Evolutionary conservation across 2,888 invertebrate species (phyloP), one percentile per base, ranked within the genome.

Genomic region (Athrips mouffetella): DNA sequence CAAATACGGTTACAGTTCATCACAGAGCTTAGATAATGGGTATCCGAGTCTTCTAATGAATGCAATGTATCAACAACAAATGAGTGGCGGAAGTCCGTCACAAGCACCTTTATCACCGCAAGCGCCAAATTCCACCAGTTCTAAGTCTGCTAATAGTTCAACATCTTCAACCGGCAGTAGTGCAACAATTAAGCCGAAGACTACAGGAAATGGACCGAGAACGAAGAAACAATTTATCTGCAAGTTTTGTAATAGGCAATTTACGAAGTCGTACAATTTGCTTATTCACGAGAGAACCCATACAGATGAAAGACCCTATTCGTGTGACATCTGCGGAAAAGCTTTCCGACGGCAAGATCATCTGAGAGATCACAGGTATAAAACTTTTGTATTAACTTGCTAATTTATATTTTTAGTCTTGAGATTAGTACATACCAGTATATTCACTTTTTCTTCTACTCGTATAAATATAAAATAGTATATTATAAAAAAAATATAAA

Each of bases 191-290:
- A 88, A 89, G 68, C 86, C 82, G 57, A 89, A 89, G 63, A 78
- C 85, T 3, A 61, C 80, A 45, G 71, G 78, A 51, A 80, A 93
- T 56, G 95, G 94, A 2, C 94, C 96, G 23, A 90, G 98, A 56
- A 97, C 97, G 27, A 98, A 98, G 87, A 98, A 98, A 80, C 98
- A 98, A 81, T 99, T 98, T 84, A 98, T 99, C 71, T 99, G 99
- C 90, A 97, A 97, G 86, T 99, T 96, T 88, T 99, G 99, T 82
- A 96, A 96, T 78, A 91, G 99, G 45, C 97, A 98, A 76, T 99
- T 99, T 82, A 98, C 98, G 57, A 99, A 99, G 89, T 97, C 96
- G 42, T 99, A 98, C 85, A 99, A 99, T 86, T 90, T 99, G 70
- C 90, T 98, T 65, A 99, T 99, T 65, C 99, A 99, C 87, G 98